A percentile compares a stretch with the other conserved stretches of the same genome.
Conservation (phyloP, 64 coral and sea anemone species). For the Actinia tenebrosa region DNA sequence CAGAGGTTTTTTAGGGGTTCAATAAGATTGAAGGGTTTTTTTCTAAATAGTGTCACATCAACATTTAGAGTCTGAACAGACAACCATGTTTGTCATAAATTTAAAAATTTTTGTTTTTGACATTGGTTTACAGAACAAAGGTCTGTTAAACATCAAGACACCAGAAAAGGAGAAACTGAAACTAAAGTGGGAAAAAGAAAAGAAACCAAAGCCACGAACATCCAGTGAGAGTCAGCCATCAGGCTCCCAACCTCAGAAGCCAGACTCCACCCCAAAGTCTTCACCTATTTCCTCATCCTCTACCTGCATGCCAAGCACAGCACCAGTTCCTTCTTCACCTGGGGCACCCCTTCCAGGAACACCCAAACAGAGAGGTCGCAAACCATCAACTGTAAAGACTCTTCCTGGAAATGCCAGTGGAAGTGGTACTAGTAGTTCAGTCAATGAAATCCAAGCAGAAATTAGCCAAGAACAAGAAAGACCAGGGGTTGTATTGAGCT, state of each 20-base stretch:
- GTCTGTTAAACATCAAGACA: slow-evolving; percentile 38
- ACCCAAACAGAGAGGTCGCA: slow-evolving; percentile 77
- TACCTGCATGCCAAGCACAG: background rate
- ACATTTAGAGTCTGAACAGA: too few species aligned
- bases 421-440: background rate
- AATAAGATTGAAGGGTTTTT: too few species aligned
- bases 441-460: background rate
- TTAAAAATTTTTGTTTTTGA: background rate
- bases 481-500: slow-evolving; percentile 8
- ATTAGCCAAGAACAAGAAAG: background rate
- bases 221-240: slow-evolving; percentile 17
- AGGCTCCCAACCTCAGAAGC: background rate
- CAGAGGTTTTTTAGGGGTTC: too few species aligned
- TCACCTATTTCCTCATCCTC: background rate
- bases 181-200: background rate
- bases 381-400: slow-evolving; percentile 60
- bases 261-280: background rate
- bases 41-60: too few species aligned
- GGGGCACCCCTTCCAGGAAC: slow-evolving; percentile 23
- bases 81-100: background rate
- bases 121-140: slow-evolving; percentile 28
- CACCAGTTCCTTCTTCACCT: background rate
- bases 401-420: background rate
- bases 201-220: slow-evolving; percentile 16
- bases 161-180: slow-evolving; percentile 40